Evolutionary conservation across 1,140 invertebrate genomes (phyloP), one percentile per base, ranked within the genome.

Genomic region (Thalassaphorura encarpata): DNA sequence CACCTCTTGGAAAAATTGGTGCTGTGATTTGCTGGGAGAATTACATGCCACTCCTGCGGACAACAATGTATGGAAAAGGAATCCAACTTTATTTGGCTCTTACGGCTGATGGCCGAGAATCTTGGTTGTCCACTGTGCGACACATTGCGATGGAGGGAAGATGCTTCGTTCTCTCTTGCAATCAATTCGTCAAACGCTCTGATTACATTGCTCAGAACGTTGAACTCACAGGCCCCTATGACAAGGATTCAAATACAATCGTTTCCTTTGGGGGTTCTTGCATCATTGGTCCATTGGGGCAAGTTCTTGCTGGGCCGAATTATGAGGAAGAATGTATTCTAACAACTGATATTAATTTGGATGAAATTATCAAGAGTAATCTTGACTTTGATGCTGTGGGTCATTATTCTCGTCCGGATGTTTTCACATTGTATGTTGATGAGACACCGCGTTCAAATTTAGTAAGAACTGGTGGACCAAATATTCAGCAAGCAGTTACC

Each of bases 11-110:
- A 11, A 67, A 66, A 43, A 65, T 69, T 41, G 66, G 68, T 21
- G 60, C 61, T 27, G 66, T 66, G 1, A 66, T 69, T 54, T 69
- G 68, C 49, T 69, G 68, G 68, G 68, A 69, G 52, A 68, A 68
- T 51, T 68, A 68, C 56, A 69, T 69, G 67, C 56, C 56, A 3
- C 39, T 58, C n/a, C 39, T 52, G 24, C 16, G 56, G 5, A 48
- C 41, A 2, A 36, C 36, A 18, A 41, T 58, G 28, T 58, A 58
- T 31, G 28, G 39, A 4, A 58, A 58, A 52, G 54, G 56, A n/a
- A 33, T 58, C 29, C 56, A 58, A 27, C 52, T 58, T 3, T 58
- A 58, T 31, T 52, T 36, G 18, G 56, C 56, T 11, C 56, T 49
- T 16, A 58, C 36, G 6, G 56, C 56, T 3, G 56, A 58, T 23